These are phyloP conservation scores for Chelonia mydas DNA, from an alignment of 2,797 vertebrate genomes.

Conservation along the genomic window DNA sequence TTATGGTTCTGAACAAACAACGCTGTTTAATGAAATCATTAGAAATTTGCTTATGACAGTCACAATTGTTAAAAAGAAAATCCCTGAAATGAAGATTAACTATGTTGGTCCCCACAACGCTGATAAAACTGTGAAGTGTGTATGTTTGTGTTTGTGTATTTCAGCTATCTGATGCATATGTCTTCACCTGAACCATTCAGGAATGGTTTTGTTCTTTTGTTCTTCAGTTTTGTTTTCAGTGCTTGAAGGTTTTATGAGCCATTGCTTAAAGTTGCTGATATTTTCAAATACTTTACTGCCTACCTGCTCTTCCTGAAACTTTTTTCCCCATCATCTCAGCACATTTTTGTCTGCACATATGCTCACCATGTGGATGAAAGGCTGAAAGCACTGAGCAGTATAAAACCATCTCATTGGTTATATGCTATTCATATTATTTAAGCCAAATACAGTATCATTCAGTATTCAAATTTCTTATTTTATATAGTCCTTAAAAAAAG, in stretches of 20 bases:
- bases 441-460: constrained; percentile 11
- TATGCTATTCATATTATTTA: background rate
- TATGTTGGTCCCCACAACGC: fast-evolving
- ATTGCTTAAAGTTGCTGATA: constrained; percentile 61
- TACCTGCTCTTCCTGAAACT: constrained; percentile 49
- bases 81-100: fast-evolving
- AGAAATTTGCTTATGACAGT: background rate
- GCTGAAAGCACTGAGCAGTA: constrained; percentile 33
- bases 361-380: constrained; percentile 35
- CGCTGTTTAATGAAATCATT: background rate
- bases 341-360: constrained; percentile 52
- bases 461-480: background rate
- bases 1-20: background rate
- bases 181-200: background rate
- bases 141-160: background rate
- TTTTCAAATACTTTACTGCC: constrained; percentile 53
- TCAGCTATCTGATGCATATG: background rate
- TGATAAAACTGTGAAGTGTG: background rate
- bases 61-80: background rate
- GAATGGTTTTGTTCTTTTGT: constrained; percentile 2
- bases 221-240: background rate
- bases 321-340: constrained; percentile 27
- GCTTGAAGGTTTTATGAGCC: constrained; percentile 39
- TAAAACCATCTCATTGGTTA: constrained; percentile 31
- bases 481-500: background rate